A percentile compares a stretch with the other conserved stretches of the same genome.
These are phyloP conservation scores for Capreolus pygargus DNA, from an alignment of 2,113 vertebrate genomes.

Conservation along the genomic window DNA sequence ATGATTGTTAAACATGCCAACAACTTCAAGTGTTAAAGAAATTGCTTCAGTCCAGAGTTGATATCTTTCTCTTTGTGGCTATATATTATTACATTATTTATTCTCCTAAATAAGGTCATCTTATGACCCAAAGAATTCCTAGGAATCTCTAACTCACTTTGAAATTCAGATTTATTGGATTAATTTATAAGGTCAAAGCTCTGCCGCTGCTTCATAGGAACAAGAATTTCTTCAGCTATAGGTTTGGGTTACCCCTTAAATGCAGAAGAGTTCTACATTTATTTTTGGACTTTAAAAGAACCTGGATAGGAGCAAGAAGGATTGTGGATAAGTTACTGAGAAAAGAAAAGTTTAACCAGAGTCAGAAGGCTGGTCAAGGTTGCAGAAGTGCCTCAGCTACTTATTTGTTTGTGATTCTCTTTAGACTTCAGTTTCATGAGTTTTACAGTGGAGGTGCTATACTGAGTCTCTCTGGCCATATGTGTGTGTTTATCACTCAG, in stretches of 20 bases:
- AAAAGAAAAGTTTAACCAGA: background rate
- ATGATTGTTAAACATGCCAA: background rate
- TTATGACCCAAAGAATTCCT: background rate
- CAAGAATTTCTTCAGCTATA: background rate
- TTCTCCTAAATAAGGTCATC: constrained; percentile 14
- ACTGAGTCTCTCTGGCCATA: background rate
- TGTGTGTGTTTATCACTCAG: background rate
- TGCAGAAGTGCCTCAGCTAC: background rate
- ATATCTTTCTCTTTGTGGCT: background rate
- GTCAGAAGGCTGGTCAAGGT: background rate
- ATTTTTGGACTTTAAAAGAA: background rate
- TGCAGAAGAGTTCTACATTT: background rate
- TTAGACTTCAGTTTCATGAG: background rate
- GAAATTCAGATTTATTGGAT: constrained; percentile 39
- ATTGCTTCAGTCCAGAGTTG: background rate
- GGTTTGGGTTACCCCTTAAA: background rate
- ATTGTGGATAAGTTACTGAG: background rate
- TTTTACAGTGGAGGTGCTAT: background rate
- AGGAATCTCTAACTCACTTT: background rate
- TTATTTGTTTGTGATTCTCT: background rate
- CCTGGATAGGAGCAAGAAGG: background rate
- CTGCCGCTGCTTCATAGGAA: background rate
- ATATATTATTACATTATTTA: constrained; percentile 18
- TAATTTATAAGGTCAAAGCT: background rate
- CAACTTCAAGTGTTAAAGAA: background rate